phyloP scores from a whole-genome alignment of 2,888 invertebrate species.

The Gymnoscelis rufifasciata region DNA sequence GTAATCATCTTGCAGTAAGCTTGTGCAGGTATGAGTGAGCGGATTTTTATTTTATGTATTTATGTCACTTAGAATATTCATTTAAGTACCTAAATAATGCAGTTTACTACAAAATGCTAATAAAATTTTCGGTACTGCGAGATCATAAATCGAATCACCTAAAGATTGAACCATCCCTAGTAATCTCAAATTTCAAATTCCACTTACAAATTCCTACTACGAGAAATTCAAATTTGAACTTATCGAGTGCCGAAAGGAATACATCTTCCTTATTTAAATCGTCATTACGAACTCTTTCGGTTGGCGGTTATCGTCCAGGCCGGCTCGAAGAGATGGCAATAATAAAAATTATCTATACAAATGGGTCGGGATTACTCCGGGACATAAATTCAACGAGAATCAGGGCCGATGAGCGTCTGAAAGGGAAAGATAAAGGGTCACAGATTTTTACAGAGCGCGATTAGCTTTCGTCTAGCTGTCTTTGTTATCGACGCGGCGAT shows the following conservation, averaged over 20 bases:
- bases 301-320: conserved; percentile 68
- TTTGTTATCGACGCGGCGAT: conserved; percentile 30
- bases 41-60: no score
- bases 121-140: no score
- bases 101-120: no score
- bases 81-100: no score
- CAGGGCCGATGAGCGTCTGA: conserved; percentile 72
- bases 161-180: conserved; percentile 44
- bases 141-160: conserved; percentile 16
- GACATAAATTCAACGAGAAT: conserved; percentile 74
- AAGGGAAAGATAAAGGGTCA: conserved; percentile 73
- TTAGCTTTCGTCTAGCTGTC: conserved; percentile 51
- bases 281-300: conserved; percentile 79
- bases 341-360: conserved; percentile 80
- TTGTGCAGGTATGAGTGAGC: no score
- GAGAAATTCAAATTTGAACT: conserved; percentile 59
- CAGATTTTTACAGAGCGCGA: conserved; percentile 62
- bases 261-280: conserved; percentile 78
- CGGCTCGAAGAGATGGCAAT: conserved; percentile 75
- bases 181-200: conserved; percentile 50
- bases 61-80: no score
- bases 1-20: no score
- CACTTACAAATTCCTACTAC: conserved; percentile 57
- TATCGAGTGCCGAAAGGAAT: conserved; percentile 71
- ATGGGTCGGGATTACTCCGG: conserved; percentile 75